Conservation (phyloP, 2,888 invertebrate genomes). For the Eremobia ochroleuca region DNA sequence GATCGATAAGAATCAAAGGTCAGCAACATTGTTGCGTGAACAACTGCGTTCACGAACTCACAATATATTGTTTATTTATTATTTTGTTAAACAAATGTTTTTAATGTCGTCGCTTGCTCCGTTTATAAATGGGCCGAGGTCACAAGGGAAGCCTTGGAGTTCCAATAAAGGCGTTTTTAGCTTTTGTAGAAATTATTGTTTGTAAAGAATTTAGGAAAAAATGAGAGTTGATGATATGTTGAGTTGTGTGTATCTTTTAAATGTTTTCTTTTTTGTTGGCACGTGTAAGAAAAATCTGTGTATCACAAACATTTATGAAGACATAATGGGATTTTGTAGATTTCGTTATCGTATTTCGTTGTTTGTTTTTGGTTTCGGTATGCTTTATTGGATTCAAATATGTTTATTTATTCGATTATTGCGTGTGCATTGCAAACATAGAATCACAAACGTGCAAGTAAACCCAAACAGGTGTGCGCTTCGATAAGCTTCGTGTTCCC, state of each 20-base stretch:
- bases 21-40: constrained; percentile 63
- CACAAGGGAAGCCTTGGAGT: constrained; percentile 12
- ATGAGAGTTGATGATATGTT: too few relatives aligned
- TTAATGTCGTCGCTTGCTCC: constrained; percentile 61
- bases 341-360: not conserved
- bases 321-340: not conserved
- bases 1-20: constrained; percentile 66
- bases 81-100: constrained; percentile 64
- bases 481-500: too few relatives aligned
- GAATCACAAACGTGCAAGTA: not conserved
- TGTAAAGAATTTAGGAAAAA: not conserved
- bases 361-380: too few relatives aligned
- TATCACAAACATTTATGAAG: not conserved
- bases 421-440: not conserved
- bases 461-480: too few relatives aligned
- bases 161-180: not conserved
- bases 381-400: not conserved
- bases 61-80: constrained; percentile 74
- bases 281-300: not conserved
- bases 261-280: not conserved
- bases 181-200: constrained; percentile 9
- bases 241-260: not conserved
- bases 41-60: constrained; percentile 58
- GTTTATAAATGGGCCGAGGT: constrained; percentile 46
- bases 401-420: not conserved